These are phyloP conservation scores for Galemys pyrenaicus DNA, from an alignment of 2,113 vertebrate species.

Conservation along the genomic window DNA sequence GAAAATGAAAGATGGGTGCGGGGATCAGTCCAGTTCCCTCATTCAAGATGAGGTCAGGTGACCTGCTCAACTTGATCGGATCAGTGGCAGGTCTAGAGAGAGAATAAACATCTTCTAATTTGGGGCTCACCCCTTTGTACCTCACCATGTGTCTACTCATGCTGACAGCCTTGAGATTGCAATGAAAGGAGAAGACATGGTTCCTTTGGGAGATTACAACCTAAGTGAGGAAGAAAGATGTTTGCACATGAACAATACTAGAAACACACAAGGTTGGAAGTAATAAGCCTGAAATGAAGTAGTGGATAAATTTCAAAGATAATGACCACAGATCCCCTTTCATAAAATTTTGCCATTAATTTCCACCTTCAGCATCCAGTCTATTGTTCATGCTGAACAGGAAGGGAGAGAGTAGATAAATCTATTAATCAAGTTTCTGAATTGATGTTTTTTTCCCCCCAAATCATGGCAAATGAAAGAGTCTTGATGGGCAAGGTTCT, in stretches of 20 bases:
- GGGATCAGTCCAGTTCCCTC: background rate
- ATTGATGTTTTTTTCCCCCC: background rate
- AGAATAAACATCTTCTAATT: background rate
- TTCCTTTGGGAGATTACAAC: background rate
- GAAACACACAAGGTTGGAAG: background rate
- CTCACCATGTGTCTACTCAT: background rate
- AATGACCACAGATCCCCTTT: background rate
- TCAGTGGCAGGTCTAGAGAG: background rate
- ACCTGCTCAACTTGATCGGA: background rate
- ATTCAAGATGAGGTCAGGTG: background rate
- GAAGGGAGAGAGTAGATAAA: background rate
- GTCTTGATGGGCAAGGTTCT: background rate
- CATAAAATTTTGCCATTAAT: background rate
- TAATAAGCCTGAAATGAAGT: background rate
- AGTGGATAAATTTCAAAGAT: background rate
- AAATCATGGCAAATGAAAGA: background rate
- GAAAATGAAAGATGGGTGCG: background rate
- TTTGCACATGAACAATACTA: background rate
- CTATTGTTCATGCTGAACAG: background rate
- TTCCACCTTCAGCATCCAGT: background rate
- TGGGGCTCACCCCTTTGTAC: background rate
- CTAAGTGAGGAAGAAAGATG: background rate
- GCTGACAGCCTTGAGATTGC: background rate
- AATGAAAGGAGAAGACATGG: background rate
- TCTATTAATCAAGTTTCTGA: background rate